phyloP scores from a whole-genome alignment of 2,888 invertebrate genomes.

The Agrilus mali region DNA sequence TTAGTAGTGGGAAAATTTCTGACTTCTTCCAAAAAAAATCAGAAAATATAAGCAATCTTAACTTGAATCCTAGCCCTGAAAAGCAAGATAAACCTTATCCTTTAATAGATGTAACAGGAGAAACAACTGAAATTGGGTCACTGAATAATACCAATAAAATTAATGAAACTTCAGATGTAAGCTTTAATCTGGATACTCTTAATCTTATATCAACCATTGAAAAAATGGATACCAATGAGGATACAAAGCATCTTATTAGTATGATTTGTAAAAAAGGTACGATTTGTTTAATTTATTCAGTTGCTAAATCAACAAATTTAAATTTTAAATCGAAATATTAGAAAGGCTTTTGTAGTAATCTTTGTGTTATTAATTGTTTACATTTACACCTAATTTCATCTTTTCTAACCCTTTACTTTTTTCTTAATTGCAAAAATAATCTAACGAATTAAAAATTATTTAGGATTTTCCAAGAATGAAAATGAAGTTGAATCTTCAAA shows the following conservation, averaged over 20 bases:
- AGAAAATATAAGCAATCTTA: slow-evolving; percentile 27
- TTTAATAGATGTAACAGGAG: slow-evolving; percentile 17
- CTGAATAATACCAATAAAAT: neutral
- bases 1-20: slow-evolving; percentile 31
- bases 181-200: slow-evolving; percentile 5
- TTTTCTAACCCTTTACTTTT: too few species aligned
- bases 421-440: too few species aligned
- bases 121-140: slow-evolving; percentile 1
- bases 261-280: slow-evolving; percentile 4
- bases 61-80: slow-evolving; percentile 18
- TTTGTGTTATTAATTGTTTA: too few species aligned
- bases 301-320: too few species aligned
- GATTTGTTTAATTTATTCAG: neutral
- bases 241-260: slow-evolving; percentile 8
- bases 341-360: too few species aligned
- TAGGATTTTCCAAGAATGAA: too few species aligned
- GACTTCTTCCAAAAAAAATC: slow-evolving; percentile 36
- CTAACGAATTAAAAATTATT: too few species aligned
- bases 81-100: slow-evolving; percentile 20
- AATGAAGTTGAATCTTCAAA: too few species aligned
- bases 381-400: too few species aligned
- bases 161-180: neutral
- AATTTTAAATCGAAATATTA: too few species aligned
- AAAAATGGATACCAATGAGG: slow-evolving; percentile 8
- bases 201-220: slow-evolving; percentile 8